Base-by-base conservation (phyloP, 2,797 vertebrate species). In the Mionectes olivaceus region DNA sequence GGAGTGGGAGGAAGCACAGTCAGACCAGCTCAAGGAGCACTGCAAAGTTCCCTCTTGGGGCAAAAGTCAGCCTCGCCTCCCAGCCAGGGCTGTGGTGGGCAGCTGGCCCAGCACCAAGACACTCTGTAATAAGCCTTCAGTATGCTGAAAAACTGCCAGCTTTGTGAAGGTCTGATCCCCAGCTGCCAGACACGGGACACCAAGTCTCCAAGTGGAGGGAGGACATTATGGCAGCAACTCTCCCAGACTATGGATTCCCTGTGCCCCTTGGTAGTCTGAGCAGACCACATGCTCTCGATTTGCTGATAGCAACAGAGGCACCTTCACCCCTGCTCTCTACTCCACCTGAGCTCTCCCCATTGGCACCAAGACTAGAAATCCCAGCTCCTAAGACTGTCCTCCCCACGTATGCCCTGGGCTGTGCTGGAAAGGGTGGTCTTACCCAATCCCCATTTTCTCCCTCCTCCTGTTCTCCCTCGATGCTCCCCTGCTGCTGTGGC, bases 191-290 rank as follows among this genome's bases (percentile, higher is more conserved):
- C 19, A 14, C 1, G 23, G 69, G 19, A 86, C 22, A 47, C 18
- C 0, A 1, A 33, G 65, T 53, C 5, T 39, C 9, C 0, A 0
- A 13, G 28, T 27, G 37, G 41, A 70, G 12, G 1, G 1, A 33
- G 41, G 24, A 39, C 7, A 18, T 9, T 46, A 59, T 0, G 7
- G 37, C 16, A 46, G 50, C 41, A 83, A 63, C 8, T 61, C 21
- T 50, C 27, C 41, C 37, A 47, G 57, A 33, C 19, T 32, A 19
- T 0, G 6, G 13, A 67, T 37, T 63, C 49, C 35, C 16, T 14
- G 23, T 27, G 33, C 1, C 13, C 43, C 46, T 46, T 1, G 2
- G 37, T 14, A 60, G 30, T 4, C 67, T 52, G 52, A 63, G 60
- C 30, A 77, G 71, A 70, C 12, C 16, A 60, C 0, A 2, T 0